A percentile compares a stretch with the other conserved stretches of the same genome.
These are phyloP conservation scores for Drosophila subpulchrella DNA, from an alignment of 1,140 invertebrate species.

Conservation along the genomic window DNA sequence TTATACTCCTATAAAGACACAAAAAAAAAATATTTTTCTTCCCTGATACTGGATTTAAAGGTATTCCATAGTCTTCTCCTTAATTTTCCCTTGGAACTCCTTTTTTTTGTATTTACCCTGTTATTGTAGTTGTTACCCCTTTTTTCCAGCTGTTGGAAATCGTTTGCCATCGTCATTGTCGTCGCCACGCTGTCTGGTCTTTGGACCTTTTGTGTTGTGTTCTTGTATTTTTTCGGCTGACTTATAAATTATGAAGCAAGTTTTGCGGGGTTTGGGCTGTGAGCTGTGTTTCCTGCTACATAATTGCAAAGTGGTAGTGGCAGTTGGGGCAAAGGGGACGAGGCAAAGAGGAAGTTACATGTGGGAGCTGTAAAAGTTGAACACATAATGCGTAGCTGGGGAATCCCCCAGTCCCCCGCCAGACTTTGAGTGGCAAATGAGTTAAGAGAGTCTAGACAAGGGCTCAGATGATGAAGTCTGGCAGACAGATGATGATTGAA, in stretches of 20 bases:
- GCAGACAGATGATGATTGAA: conserved; percentile 40
- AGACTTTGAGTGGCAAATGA: conserved; percentile 41
- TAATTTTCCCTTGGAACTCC: neutral
- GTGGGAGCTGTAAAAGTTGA: conserved; percentile 45
- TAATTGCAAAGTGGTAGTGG: conserved; percentile 59
- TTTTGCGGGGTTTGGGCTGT: conserved; percentile 27
- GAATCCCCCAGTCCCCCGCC: conserved; percentile 8
- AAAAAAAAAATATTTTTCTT: neutral
- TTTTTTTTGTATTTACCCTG: conserved; percentile 2
- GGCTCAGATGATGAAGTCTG: conserved; percentile 33
- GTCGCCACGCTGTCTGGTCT: conserved; percentile 76
- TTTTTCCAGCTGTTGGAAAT: conserved; percentile 48
- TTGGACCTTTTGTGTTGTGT: conserved; percentile 48
- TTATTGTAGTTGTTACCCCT: conserved; percentile 56
- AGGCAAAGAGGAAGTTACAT: conserved; percentile 18
- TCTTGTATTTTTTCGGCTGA: conserved; percentile 38
- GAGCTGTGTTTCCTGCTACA: conserved; percentile 41
- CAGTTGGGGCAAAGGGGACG: neutral
- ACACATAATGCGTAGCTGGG: conserved; percentile 28
- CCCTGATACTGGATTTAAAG: neutral
- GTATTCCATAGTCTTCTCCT: conserved; percentile 16
- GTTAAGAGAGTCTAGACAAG: conserved; percentile 38
- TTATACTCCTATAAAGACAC: too few relatives aligned
- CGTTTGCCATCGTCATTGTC: conserved; percentile 56
- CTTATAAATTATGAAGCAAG: conserved; percentile 80